Conservation (phyloP, 2,888 invertebrate species). For the Cephus nigrinus region DNA sequence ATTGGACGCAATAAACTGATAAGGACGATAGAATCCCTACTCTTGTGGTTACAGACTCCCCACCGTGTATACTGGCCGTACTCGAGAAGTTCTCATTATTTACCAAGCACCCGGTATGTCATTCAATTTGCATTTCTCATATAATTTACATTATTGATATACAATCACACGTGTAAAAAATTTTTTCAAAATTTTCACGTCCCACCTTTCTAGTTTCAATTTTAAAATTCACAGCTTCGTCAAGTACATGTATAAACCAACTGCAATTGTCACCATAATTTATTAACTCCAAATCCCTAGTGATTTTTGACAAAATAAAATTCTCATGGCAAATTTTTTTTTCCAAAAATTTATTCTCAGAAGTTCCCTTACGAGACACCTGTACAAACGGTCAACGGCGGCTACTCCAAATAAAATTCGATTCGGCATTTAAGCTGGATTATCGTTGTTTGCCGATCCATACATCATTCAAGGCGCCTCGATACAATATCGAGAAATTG, state of each 20-base stretch:
- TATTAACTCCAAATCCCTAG: not conserved
- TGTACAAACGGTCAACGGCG: not conserved
- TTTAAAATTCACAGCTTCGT: not conserved
- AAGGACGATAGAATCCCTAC: slow-evolving; percentile 21
- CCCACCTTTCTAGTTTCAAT: not conserved
- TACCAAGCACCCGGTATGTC: not conserved
- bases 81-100: not conserved
- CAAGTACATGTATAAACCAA: not conserved
- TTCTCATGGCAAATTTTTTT: not conserved
- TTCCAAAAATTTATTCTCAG: not conserved
- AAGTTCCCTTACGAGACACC: not conserved
- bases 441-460: slow-evolving; percentile 17
- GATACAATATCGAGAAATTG: slow-evolving; percentile 18
- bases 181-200: too few relatives aligned
- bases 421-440: slow-evolving; percentile 13
- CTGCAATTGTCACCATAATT: not conserved
- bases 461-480: slow-evolving; percentile 15
- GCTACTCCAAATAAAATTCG: slow-evolving; percentile 8
- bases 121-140: not conserved
- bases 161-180: not conserved
- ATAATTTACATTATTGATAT: not conserved
- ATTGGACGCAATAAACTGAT: slow-evolving; percentile 23
- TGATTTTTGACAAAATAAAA: too few relatives aligned
- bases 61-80: not conserved
- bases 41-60: slow-evolving; percentile 4